Percentiles rank a stretch among this genome's conserved stretches.
Conservation (phyloP, 2,797 vertebrate species). For the Sternarchorhynchus goeldii region DNA sequence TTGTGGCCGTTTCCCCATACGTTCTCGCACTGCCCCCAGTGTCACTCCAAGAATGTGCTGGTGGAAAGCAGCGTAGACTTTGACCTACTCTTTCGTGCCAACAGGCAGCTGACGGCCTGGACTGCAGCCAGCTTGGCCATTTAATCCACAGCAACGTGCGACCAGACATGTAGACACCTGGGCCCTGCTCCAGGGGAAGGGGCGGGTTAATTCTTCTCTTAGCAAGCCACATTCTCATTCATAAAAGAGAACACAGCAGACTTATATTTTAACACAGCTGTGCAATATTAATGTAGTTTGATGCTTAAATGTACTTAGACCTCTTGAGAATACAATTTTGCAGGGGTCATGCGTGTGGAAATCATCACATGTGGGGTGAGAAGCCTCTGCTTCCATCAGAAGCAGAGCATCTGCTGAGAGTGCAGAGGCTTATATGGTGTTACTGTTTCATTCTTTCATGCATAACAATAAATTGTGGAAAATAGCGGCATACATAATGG, state of each 20-base stretch:
- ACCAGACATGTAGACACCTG: constrained; percentile 48
- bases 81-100: constrained; percentile 51
- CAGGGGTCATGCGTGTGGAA: neutral
- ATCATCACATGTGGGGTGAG: neutral
- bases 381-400: neutral
- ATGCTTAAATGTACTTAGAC: neutral
- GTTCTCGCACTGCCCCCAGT: neutral
- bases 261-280: constrained; percentile 6
- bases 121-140: constrained; percentile 38
- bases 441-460: constrained; percentile 18
- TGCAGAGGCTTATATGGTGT: neutral
- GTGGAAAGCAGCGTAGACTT: constrained; percentile 51
- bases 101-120: constrained; percentile 59
- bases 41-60: neutral
- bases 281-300: neutral
- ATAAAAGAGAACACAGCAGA: neutral
- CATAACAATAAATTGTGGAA: constrained; percentile 40
- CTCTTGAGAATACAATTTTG: neutral
- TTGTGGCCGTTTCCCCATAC: neutral
- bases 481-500: constrained; percentile 55
- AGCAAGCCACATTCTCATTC: neutral
- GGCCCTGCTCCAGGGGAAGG: constrained; percentile 20
- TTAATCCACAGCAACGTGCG: constrained; percentile 53
- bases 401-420: neutral
- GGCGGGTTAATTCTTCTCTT: constrained; percentile 10